Evolutionary conservation across 2,113 vertebrate species (phyloP).

Genomic region (Embiotoca jacksoni): DNA sequence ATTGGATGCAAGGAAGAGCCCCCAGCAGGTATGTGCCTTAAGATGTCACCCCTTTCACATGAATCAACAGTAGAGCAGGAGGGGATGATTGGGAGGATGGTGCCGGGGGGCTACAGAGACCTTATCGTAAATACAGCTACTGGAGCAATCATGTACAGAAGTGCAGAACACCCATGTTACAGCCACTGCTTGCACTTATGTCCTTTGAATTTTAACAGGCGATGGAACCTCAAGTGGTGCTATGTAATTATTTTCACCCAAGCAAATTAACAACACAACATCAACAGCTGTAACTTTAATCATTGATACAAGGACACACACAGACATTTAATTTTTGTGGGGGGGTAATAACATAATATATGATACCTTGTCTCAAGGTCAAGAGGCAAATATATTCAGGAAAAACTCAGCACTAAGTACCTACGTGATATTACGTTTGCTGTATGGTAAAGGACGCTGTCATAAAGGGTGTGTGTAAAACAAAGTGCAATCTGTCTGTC

Average conservation of each 20-base stretch:
- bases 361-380: constrained; percentile 72
- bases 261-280: constrained; percentile 64
- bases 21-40: constrained; percentile 62
- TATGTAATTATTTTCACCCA: constrained; percentile 56
- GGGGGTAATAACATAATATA: constrained; percentile 49
- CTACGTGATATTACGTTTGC: constrained; percentile 60
- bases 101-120: constrained; percentile 62
- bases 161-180: constrained; percentile 25
- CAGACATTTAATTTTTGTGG: constrained; percentile 58
- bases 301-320: constrained; percentile 65
- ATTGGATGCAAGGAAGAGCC: constrained; percentile 44
- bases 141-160: constrained; percentile 45
- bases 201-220: constrained; percentile 56
- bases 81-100: constrained; percentile 14
- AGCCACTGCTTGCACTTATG: constrained; percentile 31
- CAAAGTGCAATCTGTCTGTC: constrained; percentile 80
- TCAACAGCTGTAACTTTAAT: constrained; percentile 76
- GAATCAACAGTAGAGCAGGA: constrained; percentile 54
- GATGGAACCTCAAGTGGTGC: constrained; percentile 39
- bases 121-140: constrained; percentile 52
- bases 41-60: constrained; percentile 66
- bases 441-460: constrained; percentile 62
- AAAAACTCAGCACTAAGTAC: constrained; percentile 63
- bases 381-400: constrained; percentile 61
- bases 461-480: constrained; percentile 75